Evolutionary conservation across 2,888 invertebrate species (phyloP).

Genomic region (Esperia sulphurella): DNA sequence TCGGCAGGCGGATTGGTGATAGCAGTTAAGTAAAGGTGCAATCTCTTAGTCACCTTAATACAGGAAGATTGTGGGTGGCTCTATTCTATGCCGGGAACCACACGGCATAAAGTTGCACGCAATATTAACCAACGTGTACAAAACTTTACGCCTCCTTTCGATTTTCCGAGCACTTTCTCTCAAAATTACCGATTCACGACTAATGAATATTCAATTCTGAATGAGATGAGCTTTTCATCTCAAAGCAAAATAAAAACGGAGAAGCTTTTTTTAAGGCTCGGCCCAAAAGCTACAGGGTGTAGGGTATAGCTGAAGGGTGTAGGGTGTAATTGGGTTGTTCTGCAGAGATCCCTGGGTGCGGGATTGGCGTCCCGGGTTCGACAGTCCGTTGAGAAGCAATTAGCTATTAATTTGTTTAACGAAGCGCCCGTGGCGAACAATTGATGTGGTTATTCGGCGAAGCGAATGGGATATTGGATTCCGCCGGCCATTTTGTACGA

Average conservation of each 20-base stretch:
- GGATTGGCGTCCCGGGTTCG: constrained; percentile 16
- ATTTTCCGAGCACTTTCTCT: not conserved
- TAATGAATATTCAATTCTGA: constrained; percentile 1
- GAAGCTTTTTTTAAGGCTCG: not conserved
- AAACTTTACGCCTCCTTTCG: not conserved
- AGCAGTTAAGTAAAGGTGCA: no score
- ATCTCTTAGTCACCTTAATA: no score
- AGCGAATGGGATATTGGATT: constrained; percentile 18
- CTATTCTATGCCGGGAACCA: no score
- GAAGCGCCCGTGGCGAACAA: constrained; percentile 35
- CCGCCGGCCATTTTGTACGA: constrained; percentile 16
- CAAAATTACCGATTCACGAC: not conserved
- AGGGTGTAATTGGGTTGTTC: constrained; percentile 32
- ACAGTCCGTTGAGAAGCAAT: constrained; percentile 27
- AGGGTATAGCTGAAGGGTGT: not conserved
- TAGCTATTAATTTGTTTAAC: constrained; percentile 48
- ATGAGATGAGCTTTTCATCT: not conserved
- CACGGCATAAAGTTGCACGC: no score
- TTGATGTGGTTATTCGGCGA: constrained; percentile 35
- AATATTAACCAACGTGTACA: not conserved
- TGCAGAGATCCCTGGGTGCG: constrained; percentile 14
- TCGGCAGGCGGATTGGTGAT: no score
- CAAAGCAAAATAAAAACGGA: not conserved
- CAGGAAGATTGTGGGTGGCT: no score
- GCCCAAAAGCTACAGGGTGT: no score